Percentiles rank a stretch among this genome's conserved stretches.
Conservation (phyloP, 2,888 invertebrate genomes). For the Troides oblongomaculatus region DNA sequence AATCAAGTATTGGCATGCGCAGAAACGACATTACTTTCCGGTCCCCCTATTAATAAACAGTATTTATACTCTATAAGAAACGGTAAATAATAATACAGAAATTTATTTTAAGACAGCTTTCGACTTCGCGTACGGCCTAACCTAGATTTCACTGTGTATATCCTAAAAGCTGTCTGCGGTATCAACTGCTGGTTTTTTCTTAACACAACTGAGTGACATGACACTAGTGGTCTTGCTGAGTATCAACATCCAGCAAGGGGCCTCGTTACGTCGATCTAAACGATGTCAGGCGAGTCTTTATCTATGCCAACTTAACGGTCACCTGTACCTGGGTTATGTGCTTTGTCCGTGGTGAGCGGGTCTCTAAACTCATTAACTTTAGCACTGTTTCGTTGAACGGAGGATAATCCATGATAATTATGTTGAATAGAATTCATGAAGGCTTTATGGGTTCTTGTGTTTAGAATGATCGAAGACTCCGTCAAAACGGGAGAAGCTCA, state of each 20-base stretch:
- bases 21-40: no score
- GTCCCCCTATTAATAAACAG: no score
- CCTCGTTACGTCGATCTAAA: constrained; percentile 46
- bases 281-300: constrained; percentile 57
- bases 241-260: constrained; percentile 34
- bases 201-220: constrained; percentile 7
- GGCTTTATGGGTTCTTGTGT: background rate
- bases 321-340: constrained; percentile 52
- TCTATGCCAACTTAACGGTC: constrained; percentile 70
- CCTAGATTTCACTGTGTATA: no score
- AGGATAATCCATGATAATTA: constrained; percentile 2
- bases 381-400: constrained; percentile 31
- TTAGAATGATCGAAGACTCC: background rate
- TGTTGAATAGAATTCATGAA: constrained; percentile 10
- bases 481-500: no score
- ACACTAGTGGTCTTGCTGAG: constrained; percentile 2
- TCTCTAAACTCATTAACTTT: constrained; percentile 40
- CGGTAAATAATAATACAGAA: no score
- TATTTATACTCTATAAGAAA: no score
- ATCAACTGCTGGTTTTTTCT: no score
- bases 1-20: no score
- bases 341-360: constrained; percentile 49
- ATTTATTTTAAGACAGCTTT: no score
- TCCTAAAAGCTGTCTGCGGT: no score
- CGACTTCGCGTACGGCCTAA: no score